These are phyloP conservation scores for Anguilla marmorata DNA, from an alignment of 2,797 vertebrate species.

Conservation along the genomic window DNA sequence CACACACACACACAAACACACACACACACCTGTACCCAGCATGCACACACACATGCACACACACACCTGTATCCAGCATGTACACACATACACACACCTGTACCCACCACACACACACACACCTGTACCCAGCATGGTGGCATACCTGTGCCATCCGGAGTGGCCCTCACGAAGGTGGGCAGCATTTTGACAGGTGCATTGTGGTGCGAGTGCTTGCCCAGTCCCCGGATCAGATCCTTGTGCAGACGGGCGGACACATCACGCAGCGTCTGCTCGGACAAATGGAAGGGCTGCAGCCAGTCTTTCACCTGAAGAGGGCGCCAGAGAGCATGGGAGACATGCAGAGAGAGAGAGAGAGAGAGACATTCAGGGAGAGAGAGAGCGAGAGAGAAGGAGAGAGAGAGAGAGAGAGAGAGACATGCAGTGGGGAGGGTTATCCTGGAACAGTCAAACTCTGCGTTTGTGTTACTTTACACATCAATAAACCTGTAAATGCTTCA, in stretches of 20 bases:
- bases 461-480: not conserved
- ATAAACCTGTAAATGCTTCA: not conserved
- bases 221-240: slow-evolving; percentile 65
- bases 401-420: not conserved
- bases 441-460: not conserved
- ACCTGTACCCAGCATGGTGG: not conserved
- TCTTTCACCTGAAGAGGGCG: slow-evolving; percentile 61
- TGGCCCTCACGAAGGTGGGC: slow-evolving; percentile 79
- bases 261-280: slow-evolving; percentile 63
- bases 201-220: slow-evolving; percentile 58
- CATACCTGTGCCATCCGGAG: slow-evolving; percentile 80
- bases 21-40: no score
- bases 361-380: no score
- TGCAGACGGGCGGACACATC: slow-evolving; percentile 64
- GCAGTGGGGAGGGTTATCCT: not conserved
- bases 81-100: not conserved
- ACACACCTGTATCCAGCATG: no score
- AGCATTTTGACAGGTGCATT: slow-evolving; percentile 74
- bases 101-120: no score
- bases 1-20: no score
- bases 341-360: no score
- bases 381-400: no score
- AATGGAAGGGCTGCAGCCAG: slow-evolving; percentile 60
- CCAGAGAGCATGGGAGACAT: not conserved
- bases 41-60: no score